phyloP scores from a whole-genome alignment of 2,113 vertebrate species.

The Phyllostomus discolor region DNA sequence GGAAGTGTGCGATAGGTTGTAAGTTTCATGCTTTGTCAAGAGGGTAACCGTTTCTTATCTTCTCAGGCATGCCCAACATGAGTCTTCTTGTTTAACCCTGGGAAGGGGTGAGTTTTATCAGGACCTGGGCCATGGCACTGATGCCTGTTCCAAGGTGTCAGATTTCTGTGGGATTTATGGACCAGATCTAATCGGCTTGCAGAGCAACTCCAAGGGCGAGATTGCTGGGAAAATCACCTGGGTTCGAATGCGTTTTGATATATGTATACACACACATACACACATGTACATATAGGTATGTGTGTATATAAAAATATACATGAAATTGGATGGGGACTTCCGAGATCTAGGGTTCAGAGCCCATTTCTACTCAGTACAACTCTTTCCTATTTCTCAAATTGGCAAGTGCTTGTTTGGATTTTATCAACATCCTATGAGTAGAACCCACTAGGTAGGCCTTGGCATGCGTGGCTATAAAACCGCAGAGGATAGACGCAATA shows the following conservation, averaged over 20 bases:
- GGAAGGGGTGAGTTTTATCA: constrained; percentile 67
- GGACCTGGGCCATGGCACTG: constrained; percentile 52
- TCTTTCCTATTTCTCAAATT: background rate
- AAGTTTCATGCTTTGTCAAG: constrained; percentile 33
- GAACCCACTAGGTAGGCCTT: background rate
- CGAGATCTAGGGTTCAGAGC: background rate
- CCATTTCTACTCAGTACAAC: background rate
- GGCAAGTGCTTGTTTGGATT: background rate
- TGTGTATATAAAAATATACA: background rate
- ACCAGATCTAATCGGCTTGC: constrained; percentile 59
- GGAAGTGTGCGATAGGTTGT: constrained; percentile 60
- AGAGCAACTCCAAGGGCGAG: constrained; percentile 49
- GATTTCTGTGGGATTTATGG: constrained; percentile 66
- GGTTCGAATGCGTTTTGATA: constrained; percentile 40
- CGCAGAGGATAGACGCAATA: background rate
- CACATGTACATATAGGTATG: background rate
- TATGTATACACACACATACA: background rate
- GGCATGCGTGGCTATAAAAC: fast-evolving
- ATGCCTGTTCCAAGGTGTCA: constrained; percentile 67
- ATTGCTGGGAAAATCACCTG: constrained; percentile 60
- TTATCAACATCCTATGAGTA: background rate
- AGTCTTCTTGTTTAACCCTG: background rate
- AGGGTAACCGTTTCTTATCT: background rate
- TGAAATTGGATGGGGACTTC: background rate
- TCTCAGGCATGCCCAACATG: background rate